These are phyloP conservation scores for Emydura subglobosa DNA, from an alignment of 2,113 vertebrate species.

Conservation along the genomic window DNA sequence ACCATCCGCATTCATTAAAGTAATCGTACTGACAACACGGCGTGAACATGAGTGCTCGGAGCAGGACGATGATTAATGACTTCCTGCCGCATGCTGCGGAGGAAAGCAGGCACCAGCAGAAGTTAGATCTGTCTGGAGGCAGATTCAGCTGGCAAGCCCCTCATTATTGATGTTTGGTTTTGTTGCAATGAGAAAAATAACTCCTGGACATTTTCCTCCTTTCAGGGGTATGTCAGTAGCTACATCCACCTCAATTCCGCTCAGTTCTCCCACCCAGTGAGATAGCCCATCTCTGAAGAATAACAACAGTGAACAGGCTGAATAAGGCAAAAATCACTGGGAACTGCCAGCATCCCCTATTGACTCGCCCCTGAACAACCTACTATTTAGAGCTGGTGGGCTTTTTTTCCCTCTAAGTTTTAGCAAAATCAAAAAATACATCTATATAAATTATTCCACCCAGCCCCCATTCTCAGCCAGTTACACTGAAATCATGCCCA, in stretches of 20 bases:
- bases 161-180: rapidly evolving
- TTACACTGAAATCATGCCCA: neutral
- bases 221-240: neutral
- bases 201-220: neutral
- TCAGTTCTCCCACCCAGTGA: neutral
- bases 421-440: neutral
- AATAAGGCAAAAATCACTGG: neutral
- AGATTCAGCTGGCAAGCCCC: rapidly evolving
- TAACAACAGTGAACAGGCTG: neutral
- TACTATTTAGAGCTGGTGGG: neutral
- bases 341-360: neutral
- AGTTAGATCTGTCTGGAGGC: rapidly evolving
- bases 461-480: neutral
- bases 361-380: neutral
- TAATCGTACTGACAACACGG: rapidly evolving
- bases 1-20: no score
- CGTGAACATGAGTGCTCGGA: rapidly evolving
- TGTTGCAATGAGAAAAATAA: neutral
- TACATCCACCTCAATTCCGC: rapidly evolving
- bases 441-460: neutral
- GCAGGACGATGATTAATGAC: rapidly evolving
- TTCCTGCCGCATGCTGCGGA: neutral
- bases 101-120: rapidly evolving
- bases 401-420: neutral
- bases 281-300: neutral